Percentiles rank a stretch among this genome's conserved stretches.
These are phyloP conservation scores for Brachyptera putata DNA, from an alignment of 2,888 invertebrate genomes.

Conservation along the genomic window DNA sequence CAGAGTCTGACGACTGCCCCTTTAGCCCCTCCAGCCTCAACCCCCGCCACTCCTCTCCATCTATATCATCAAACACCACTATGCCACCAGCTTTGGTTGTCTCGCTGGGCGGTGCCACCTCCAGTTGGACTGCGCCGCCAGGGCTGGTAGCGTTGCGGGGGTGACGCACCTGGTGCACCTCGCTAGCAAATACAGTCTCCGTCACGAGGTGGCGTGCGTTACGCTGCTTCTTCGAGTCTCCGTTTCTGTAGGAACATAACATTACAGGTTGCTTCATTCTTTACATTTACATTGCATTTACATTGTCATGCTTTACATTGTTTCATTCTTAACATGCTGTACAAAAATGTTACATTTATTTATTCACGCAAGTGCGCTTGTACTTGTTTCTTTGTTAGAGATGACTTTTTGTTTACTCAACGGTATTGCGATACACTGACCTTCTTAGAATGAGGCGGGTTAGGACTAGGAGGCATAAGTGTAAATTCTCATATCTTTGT, in stretches of 20 bases:
- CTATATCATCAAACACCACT: slow-evolving; percentile 82
- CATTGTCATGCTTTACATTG: too few species aligned
- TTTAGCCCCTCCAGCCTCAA: slow-evolving; percentile 24
- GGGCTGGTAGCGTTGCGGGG: slow-evolving; percentile 46
- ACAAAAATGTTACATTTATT: too few species aligned
- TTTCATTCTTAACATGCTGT: too few species aligned
- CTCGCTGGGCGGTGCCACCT: background rate
- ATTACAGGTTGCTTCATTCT: too few species aligned
- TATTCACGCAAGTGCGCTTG: too few species aligned
- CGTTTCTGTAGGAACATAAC: slow-evolving; percentile 42
- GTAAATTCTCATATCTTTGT: too few species aligned
- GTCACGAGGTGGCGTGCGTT: slow-evolving; percentile 54
- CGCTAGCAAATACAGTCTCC: slow-evolving; percentile 58
- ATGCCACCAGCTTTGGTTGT: slow-evolving; percentile 56
- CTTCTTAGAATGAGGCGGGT: background rate
- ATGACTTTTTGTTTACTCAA: too few species aligned
- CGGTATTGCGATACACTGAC: background rate
- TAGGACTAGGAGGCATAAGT: background rate
- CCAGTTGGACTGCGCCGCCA: slow-evolving; percentile 45
- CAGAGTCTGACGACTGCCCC: slow-evolving; percentile 46
- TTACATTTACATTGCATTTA: too few species aligned
- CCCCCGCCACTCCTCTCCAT: slow-evolving; percentile 40
- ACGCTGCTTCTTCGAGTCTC: slow-evolving; percentile 45
- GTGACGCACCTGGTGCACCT: slow-evolving; percentile 56
- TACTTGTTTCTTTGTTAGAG: too few species aligned